Conservation (phyloP, 2,113 vertebrate genomes). For the Thunnus thynnus region DNA sequence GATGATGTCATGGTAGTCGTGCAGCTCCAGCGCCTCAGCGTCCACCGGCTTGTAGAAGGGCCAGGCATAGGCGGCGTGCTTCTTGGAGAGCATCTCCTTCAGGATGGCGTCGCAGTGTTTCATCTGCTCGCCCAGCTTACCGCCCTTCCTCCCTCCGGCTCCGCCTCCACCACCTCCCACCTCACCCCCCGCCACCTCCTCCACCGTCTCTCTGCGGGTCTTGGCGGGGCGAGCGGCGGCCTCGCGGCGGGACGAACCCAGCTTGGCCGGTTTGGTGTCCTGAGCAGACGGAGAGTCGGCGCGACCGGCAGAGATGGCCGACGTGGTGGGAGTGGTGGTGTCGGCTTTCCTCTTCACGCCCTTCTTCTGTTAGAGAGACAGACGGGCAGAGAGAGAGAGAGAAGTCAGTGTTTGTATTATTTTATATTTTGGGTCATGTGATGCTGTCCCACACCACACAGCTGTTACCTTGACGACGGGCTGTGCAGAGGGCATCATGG, state of each 20-base stretch:
- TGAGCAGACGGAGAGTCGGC: slow-evolving; percentile 91
- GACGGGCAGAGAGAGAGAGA: neutral
- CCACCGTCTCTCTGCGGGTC: slow-evolving; percentile 91
- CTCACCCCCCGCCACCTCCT: slow-evolving; percentile 88
- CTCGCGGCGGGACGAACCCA: slow-evolving; percentile 89
- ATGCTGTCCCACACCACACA: neutral
- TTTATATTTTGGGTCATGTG: neutral
- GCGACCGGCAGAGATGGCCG: slow-evolving; percentile 93
- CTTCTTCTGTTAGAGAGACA: slow-evolving; percentile 89
- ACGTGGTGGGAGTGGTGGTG: slow-evolving; percentile 97
- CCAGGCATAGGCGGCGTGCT: slow-evolving; percentile 98
- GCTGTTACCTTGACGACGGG: slow-evolving; percentile 94
- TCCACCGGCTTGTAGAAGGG: slow-evolving; percentile 99
- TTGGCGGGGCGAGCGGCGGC: slow-evolving; percentile 94
- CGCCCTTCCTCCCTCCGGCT: slow-evolving; percentile 84
- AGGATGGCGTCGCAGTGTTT: slow-evolving; percentile 97
- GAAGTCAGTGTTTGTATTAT: neutral
- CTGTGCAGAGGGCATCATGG: slow-evolving; percentile 92
- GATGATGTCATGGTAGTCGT: slow-evolving; percentile 99
- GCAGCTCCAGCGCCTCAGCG: slow-evolving; percentile 95
- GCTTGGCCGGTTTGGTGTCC: slow-evolving; percentile 91
- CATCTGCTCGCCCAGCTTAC: slow-evolving; percentile 93
- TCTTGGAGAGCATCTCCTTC: slow-evolving; percentile 98
- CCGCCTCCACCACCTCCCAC: slow-evolving; percentile 78
- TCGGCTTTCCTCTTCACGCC: slow-evolving; percentile 99